Conservation (phyloP, 2,888 invertebrate genomes). For the Ametastegia equiseti region DNA sequence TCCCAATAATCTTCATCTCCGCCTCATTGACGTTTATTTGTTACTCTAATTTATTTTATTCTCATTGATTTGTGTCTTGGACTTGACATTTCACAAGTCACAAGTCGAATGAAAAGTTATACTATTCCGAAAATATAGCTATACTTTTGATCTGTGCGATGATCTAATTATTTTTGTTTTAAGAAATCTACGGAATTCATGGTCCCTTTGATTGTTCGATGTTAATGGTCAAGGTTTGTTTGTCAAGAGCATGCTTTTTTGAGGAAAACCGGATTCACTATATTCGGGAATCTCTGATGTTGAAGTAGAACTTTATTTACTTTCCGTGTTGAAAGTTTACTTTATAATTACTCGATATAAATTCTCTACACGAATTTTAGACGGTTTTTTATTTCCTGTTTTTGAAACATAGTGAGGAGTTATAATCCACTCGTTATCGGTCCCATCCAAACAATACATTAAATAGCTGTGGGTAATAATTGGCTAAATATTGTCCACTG, state of each 20-base stretch:
- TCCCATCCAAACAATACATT: conserved; percentile 1
- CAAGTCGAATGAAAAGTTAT: background rate
- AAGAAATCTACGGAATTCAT: background rate
- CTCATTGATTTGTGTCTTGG: background rate
- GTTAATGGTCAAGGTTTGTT: background rate
- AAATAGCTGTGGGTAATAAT: background rate
- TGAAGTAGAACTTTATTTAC: conserved; percentile 19
- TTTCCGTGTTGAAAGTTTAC: conserved; percentile 18
- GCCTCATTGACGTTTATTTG: background rate
- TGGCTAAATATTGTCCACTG: background rate
- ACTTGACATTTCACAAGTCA: background rate
- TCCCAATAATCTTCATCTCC: background rate
- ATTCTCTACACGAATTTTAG: background rate
- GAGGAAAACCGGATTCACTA: background rate
- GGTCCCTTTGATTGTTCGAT: background rate
- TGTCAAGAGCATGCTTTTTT: background rate
- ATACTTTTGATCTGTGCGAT: background rate
- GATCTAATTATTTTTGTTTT: background rate
- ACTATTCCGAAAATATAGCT: background rate
- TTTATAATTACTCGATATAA: conserved; percentile 2
- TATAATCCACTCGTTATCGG: background rate
- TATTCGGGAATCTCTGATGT: background rate
- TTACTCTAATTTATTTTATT: background rate
- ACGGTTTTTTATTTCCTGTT: background rate
- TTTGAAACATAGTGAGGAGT: background rate